Base-by-base conservation (phyloP, 2,888 invertebrate genomes). In the Amblyjoppa proteus region DNA sequence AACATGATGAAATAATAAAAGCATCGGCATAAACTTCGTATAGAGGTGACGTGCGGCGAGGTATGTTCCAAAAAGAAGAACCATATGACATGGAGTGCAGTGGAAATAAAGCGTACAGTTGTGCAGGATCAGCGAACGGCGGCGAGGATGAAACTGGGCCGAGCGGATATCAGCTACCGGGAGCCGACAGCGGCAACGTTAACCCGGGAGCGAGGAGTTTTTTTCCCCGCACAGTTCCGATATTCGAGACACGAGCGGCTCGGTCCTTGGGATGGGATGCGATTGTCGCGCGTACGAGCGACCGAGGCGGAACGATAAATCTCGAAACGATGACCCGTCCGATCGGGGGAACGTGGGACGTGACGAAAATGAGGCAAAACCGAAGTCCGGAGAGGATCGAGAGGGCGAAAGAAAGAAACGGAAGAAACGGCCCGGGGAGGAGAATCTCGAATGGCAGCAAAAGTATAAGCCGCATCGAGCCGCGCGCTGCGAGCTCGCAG, bases 321-420 rank as follows among this genome's bases (percentile, higher is more conserved):
- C 86, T 77, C 85, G 81, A 79, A 87, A 85, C 87, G 87, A 87
- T 87, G 87, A 85, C 83, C 87, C 85, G 83, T 85, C 81, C 81
- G 83, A 87, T 84, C 79, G 81, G 66, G 83, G 20, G 69, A 81
- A 85, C 83, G 87, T 79, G 87, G 83, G 85, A 87, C 85, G 85
- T 85, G 87, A 85, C 87, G 83, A 87, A 87, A 87, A 85, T 87
- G 83, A 84, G 83, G 53, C 82, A 45, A 85, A 77, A 77, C 13
- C 71, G 74, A 58, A 66, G 41, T 20, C 64, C 38, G 34, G 28
- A 56, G 28, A 28, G 53, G 41, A 45, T 70, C 45, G 31, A 53
- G 53, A 51, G 58, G 66, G 64, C 70, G 34, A 31, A 16, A 41
- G 41, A 51, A 13, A 53, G 25, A 66, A 49, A 76, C 25, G 58